Base-by-base conservation (phyloP, 2,797 vertebrate genomes). In the Dromococcyx pavoninus region DNA sequence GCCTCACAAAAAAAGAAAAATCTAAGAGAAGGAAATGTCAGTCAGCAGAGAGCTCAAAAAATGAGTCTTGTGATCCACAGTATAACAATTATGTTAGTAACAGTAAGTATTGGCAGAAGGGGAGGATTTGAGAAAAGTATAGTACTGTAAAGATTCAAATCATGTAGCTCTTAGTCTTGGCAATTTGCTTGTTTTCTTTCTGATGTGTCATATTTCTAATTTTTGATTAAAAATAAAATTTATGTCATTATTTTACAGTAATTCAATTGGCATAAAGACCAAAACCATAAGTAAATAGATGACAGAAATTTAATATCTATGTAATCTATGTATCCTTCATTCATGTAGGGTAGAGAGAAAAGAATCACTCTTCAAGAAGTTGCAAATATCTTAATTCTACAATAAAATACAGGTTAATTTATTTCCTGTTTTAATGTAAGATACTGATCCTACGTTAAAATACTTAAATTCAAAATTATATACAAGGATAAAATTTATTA, bases 381-480 rank as follows among this genome's bases (percentile, higher is more conserved):
- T 60, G 13, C 2, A 25, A 39, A 3, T 44, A 74, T 3, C 2
- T 24, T 39, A 39, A 5, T 32, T 87, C 17, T 82, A 67, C 8
- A n/a, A 51, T 50, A 72, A 72, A 51, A 78, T 30, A 6, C 13
- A 85, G 9, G 19, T 37, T n/a, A 16, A 27, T 48, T 33, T 50
- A 7, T 79, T 86, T 80, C 46, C 54, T 74, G 16, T 24, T 77
- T 86, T 35, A 37, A 46, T 67, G 16, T 37, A 84, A 50, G 44
- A 71, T 33, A 72, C 27, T 81, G 67, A 77, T 28, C 13, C 15
- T 58, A 13, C 11, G 58, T 28, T n/a, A 75, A 97, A 94, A 61
- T 69, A 69, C 28, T 53, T 74, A 89, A 96, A 90, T 53, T 78
- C 35, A 93, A 43, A 15, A 80, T 88, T 81, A 96, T 48, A 61